Percentiles rank a stretch among this genome's conserved stretches.
These are phyloP conservation scores for Pseudorectes ferrugineus DNA, from an alignment of 2,113 vertebrate genomes.

Conservation along the genomic window DNA sequence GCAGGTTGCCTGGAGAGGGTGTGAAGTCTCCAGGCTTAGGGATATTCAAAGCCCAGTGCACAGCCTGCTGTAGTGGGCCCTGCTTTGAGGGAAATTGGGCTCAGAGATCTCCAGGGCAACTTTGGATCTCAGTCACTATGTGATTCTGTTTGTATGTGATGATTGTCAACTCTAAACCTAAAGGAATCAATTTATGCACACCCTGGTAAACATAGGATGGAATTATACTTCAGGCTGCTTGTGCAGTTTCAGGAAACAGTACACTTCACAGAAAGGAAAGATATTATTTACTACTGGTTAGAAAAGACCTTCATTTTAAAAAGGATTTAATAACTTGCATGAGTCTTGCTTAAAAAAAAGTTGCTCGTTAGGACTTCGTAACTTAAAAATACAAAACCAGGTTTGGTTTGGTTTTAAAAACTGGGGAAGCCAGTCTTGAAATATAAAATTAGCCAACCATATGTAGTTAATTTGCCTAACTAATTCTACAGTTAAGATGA, in stretches of 20 bases:
- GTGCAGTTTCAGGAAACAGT: background rate
- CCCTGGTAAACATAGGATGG: background rate
- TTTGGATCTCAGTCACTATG: background rate
- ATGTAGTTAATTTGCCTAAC: background rate
- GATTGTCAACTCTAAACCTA: background rate
- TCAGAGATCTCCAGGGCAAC: background rate
- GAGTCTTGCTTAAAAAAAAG: background rate
- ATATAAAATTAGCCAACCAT: background rate
- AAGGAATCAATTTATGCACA: background rate
- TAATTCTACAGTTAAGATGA: background rate
- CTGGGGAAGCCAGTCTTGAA: background rate
- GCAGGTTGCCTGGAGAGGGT: background rate
- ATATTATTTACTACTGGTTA: background rate
- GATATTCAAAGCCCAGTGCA: background rate
- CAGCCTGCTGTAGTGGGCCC: background rate
- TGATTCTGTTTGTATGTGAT: background rate
- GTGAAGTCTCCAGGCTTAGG: background rate
- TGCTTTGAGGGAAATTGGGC: background rate
- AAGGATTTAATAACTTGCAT: background rate
- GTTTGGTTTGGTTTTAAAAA: background rate
- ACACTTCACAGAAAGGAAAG: background rate
- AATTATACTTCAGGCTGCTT: background rate
- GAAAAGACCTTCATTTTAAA: background rate
- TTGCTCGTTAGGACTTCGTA: background rate
- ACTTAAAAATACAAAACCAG: background rate